Percentiles rank a stretch among this genome's conserved stretches.
phyloP scores from a whole-genome alignment of 2,888 invertebrate genomes.

The Pegoplata infirma region DNA sequence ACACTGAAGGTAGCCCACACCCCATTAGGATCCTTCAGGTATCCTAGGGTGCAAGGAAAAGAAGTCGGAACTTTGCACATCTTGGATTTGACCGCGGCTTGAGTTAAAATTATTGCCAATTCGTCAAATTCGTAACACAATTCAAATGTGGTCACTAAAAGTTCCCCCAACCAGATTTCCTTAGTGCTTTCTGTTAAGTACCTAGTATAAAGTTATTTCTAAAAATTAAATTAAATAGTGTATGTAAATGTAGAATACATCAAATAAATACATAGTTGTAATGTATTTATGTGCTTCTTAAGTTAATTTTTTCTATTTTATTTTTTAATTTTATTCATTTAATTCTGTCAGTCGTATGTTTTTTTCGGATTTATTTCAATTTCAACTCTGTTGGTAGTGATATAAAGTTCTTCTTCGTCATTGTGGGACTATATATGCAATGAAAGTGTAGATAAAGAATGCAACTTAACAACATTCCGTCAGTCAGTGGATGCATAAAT shows the following conservation, averaged over 20 bases:
- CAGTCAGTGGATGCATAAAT: slow-evolving; percentile 44
- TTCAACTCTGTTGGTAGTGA: slow-evolving; percentile 21
- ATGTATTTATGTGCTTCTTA: slow-evolving; percentile 43
- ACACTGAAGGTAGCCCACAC: no score
- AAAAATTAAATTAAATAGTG: slow-evolving; percentile 48
- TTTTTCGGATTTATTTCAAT: slow-evolving; percentile 44
- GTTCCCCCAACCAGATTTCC: no score
- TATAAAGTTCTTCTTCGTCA: no score
- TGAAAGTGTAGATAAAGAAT: neutral
- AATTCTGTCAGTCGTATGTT: slow-evolving; percentile 27
- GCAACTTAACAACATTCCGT: slow-evolving; percentile 35
- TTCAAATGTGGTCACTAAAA: no score
- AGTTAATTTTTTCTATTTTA: no score
- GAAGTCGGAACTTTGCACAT: no score
- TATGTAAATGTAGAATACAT: neutral
- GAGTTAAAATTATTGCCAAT: no score
- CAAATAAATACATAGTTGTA: slow-evolving; percentile 4
- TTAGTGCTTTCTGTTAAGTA: no score
- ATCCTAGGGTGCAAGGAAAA: no score
- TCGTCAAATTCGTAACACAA: no score
- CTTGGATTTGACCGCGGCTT: no score
- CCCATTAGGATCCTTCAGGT: no score
- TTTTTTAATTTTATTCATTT: slow-evolving; percentile 58
- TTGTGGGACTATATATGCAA: slow-evolving; percentile 9
- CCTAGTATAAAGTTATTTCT: slow-evolving; percentile 39